phyloP scores from a whole-genome alignment of 2,113 vertebrate genomes.

The Pristiophorus japonicus region DNA sequence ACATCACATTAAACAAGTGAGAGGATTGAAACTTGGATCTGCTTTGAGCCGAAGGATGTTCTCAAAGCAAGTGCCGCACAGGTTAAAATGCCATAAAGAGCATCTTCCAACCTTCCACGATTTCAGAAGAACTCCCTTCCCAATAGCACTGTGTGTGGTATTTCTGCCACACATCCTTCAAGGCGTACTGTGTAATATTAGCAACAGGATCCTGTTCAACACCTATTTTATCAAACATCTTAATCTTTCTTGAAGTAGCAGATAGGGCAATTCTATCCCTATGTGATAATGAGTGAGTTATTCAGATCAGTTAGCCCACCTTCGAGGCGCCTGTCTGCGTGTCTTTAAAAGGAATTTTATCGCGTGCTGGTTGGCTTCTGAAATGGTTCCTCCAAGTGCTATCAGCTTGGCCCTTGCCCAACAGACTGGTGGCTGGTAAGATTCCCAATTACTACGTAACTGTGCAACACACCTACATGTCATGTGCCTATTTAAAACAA shows the following conservation, averaged over 20 bases:
- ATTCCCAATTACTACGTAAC: neutral
- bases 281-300: neutral
- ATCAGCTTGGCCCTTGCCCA: neutral
- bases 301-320: neutral
- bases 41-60: neutral
- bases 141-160: neutral
- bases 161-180: neutral
- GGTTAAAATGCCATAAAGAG: neutral
- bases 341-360: neutral
- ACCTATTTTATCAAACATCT: neutral
- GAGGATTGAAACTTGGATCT: neutral
- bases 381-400: neutral
- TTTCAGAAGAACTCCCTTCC: neutral
- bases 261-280: neutral
- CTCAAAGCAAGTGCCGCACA: neutral
- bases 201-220: neutral
- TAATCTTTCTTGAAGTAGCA: neutral
- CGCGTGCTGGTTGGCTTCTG: neutral
- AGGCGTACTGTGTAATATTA: neutral
- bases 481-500: constrained; percentile 29
- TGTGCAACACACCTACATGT: neutral
- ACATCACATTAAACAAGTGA: neutral
- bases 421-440: neutral
- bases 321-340: neutral
- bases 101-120: neutral